Percentiles rank a stretch among this genome's conserved stretches.
These are phyloP conservation scores for Dicrurus megarhynchus DNA, from an alignment of 2,113 vertebrate genomes.

Conservation along the genomic window DNA sequence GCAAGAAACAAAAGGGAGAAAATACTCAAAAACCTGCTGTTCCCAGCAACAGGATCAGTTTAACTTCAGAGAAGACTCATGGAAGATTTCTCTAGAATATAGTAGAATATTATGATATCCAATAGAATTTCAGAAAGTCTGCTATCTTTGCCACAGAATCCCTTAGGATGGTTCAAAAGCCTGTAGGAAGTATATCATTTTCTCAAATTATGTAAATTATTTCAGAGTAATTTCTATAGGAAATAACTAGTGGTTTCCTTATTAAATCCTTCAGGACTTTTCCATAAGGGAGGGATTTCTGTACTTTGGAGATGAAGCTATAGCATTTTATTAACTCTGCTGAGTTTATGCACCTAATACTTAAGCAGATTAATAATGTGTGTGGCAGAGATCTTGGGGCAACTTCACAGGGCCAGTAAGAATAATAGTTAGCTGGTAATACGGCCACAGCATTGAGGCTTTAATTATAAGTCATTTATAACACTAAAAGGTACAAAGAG, in stretches of 20 bases:
- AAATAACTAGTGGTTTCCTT: conserved; percentile 61
- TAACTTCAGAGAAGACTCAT: not conserved
- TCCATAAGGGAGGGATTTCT: conserved; percentile 57
- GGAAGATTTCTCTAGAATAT: conserved; percentile 27
- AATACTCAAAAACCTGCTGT: not conserved
- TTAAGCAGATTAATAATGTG: conserved; percentile 53
- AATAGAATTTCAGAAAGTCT: not conserved
- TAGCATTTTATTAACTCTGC: conserved; percentile 53
- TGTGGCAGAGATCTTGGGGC: conserved; percentile 27
- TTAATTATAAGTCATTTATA: conserved; percentile 34
- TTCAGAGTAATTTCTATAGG: conserved; percentile 64
- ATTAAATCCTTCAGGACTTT: conserved; percentile 67
- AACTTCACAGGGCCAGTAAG: conserved; percentile 23
- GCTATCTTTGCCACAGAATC: conserved; percentile 39
- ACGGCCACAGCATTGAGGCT: not conserved
- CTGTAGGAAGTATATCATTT: conserved; percentile 42
- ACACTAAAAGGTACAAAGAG: not conserved
- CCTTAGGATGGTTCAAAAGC: conserved; percentile 38
- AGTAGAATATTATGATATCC: conserved; percentile 7
- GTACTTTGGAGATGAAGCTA: conserved; percentile 44
- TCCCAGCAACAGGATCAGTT: not conserved
- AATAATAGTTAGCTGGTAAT: conserved; percentile 31
- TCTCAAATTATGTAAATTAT: conserved; percentile 64
- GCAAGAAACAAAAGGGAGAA: not conserved
- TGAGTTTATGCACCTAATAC: conserved; percentile 50